Base-by-base conservation (phyloP, 2,797 vertebrate genomes). In the Takifugu rubripes region DNA sequence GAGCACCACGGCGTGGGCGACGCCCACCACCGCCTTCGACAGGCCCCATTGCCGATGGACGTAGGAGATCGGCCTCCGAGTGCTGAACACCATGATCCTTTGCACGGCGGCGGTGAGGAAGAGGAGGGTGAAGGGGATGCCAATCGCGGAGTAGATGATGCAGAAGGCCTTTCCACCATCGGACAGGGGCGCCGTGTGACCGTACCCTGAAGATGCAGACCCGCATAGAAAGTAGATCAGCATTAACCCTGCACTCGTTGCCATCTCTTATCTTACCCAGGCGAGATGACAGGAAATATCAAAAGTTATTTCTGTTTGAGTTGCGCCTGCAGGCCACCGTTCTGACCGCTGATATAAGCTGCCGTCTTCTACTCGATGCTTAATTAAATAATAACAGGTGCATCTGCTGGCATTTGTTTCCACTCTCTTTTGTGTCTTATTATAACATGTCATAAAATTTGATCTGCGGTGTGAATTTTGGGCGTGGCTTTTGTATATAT, bases 101-200 rank as follows among this genome's bases (percentile, higher is more conserved):
- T 99, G 97, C 43, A 99, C 96, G 87, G 98, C 92, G 0, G 97
- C 96, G 0, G 95, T 98, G 78, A 99, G 94, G 88, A 99, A 96
- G 43, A 99, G 94, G 63, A 99, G 92, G 0, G 96, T 99, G 83
- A 99, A 97, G 0, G 97, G 97, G 81, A 99, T 99, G 60, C 97
- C 97, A 0, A 99, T 94, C 62, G 97, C 87, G 0, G 95, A 98
- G 81, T 98, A 99, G 86, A 98, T 81, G 56, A 99, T 96, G 87
- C 97, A 99, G 84, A 98, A 98, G 40, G 93, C 93, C 76, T 99
- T 99, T 3, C 97, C 97, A 0, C 94, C 96, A 1, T 98, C 94
- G 0, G 97, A 99, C 44, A 99, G 87, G 29, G 97, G 97, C 26
- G 94, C 97, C 0, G 96, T 96, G 84, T 98, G 96, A 60, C 97